Base-by-base conservation (phyloP, 1,140 invertebrate species). In the Drosophila novamexicana region DNA sequence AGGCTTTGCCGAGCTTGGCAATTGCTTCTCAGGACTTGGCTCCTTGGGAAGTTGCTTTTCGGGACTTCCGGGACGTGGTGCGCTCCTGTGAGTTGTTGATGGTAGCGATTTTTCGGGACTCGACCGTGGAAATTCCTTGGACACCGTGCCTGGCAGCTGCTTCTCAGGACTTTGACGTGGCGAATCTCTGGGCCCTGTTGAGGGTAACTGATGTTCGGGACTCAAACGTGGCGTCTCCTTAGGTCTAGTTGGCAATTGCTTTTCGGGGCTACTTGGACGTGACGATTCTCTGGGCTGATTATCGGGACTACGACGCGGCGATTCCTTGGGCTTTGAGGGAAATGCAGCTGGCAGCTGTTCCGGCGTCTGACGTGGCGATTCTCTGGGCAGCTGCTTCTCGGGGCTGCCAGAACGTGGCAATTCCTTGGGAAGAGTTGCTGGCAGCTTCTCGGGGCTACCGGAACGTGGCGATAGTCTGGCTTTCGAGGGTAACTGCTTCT, bases 121-220 rank as follows among this genome's bases (percentile, higher is more conserved):
- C 9, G 14, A 16, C 2, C 45, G 50, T 10, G 22, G 22, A 18
- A 37, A 37, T 7, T 34, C 47, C 18, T 32, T 50, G 4, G 3
- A 8, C 5, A 50, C 9, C 1, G 9, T 50, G n/a, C 12, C 52
- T 37, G 58, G 44, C 16, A 49, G 32, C 37, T 61, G 14, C 18
- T 67, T 78, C 7, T 75, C 75, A 0, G 79, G 59, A 9, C 69
- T 68, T 22, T 66, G 59, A 4, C 78, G 73, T 8, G 63, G 78
- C 14, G 49, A 32, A 2, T 65, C 58, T 29, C 37, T 75, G 5
- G 72, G 58, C 29, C 2, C 50, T 9, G 50, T n/a, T 10, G 50
- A 53, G 7, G 50, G 32, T 6, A 53, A 32, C n/a, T 40, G 42
- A 10, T 69, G 47, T 7, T 70, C 54, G 2, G 70, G 71, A 32